Conservation (phyloP, 2,888 invertebrate species). For the Lissocephala sabroskyi region DNA sequence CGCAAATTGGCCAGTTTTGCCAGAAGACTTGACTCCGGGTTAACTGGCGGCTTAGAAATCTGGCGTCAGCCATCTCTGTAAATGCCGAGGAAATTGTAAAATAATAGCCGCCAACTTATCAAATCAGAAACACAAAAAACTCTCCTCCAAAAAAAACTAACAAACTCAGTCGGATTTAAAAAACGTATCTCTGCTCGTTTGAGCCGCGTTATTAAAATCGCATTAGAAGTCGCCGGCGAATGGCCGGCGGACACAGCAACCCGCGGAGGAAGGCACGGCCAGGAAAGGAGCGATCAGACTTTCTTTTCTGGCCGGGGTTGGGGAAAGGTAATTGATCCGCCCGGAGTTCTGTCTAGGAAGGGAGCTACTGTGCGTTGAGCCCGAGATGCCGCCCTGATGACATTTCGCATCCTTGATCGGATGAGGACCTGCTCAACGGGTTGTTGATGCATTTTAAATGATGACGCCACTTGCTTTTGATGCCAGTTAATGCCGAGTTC, state of each 20-base stretch:
- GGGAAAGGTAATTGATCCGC: too few species aligned
- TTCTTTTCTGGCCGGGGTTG: too few species aligned
- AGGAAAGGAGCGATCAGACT: too few species aligned
- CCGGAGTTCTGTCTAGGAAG: too few species aligned
- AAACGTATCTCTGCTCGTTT: slow-evolving; percentile 11
- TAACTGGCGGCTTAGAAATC: too few species aligned
- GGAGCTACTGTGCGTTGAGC: slow-evolving; percentile 49
- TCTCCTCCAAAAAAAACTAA: slow-evolving; percentile 2
- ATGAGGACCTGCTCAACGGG: too few species aligned
- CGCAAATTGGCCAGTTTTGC: slow-evolving; percentile 37
- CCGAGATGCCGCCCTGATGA: slow-evolving; percentile 50
- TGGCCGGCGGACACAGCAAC: too few species aligned
- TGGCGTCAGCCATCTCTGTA: too few species aligned
- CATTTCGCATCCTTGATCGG: slow-evolving; percentile 55
- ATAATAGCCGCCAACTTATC: slow-evolving; percentile 61
- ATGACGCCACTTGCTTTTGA: slow-evolving; percentile 71
- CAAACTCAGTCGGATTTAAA: slow-evolving; percentile 3
- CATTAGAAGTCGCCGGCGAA: slow-evolving; percentile 68
- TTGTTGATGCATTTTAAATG: slow-evolving; percentile 68
- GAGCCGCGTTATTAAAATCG: slow-evolving; percentile 73
- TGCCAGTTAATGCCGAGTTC: slow-evolving; percentile 54
- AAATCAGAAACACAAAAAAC: slow-evolving; percentile 27
- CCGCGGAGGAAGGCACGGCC: slow-evolving; percentile 2
- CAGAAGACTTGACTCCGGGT: too few species aligned
- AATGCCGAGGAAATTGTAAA: slow-evolving; percentile 49